Evolutionary conservation across 2,888 invertebrate species (phyloP), one percentile per base, ranked within the genome.

Genomic region (Polyommatus iphigenia): DNA sequence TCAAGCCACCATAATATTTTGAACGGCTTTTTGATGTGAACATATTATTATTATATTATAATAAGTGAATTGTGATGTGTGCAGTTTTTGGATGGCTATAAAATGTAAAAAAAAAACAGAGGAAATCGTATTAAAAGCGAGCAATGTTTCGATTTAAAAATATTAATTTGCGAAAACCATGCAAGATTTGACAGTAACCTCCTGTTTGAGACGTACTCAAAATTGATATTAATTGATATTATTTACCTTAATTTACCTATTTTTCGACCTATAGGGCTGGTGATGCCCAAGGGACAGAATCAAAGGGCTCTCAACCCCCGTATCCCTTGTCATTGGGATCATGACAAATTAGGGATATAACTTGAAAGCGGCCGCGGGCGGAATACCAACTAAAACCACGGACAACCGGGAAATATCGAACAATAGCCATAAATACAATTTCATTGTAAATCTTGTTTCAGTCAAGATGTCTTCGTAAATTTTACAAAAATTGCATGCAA

Each of bases 321-420:
- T 32, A 67, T 67, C 67, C 67, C 67, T 29, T 67, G 29, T 67
- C 67, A 32, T 32, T 67, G 67, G 67, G 29, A 29, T 67, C 29
- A 67, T 67, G 67, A 67, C 67, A 67, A 67, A 67, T 67, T 67
- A 67, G 67, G 32, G 29, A 32, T 67, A 67, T 67, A 67, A 32
- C 67, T 67, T 32, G 67, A 67, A 67, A 29, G 67, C 67, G 15
- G 24, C 29, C 67, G 13, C 62, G 62, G 62, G 24, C 10, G 29
- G 67, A 67, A 67, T 67, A 67, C 18, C 29, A 67, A 67, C 62
- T 67, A 67, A 67, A 67, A 29, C 29, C 29, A 29, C 29, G 67
- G 29, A 32, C 6, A 24, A 13, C 4, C 13, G 15, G 32, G 29
- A 15, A 67, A 67, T 67, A 32, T 67, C 6, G 67, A 67, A 29